Conservation (phyloP, 2,797 vertebrate genomes). For the Eulemur rubriventer region DNA sequence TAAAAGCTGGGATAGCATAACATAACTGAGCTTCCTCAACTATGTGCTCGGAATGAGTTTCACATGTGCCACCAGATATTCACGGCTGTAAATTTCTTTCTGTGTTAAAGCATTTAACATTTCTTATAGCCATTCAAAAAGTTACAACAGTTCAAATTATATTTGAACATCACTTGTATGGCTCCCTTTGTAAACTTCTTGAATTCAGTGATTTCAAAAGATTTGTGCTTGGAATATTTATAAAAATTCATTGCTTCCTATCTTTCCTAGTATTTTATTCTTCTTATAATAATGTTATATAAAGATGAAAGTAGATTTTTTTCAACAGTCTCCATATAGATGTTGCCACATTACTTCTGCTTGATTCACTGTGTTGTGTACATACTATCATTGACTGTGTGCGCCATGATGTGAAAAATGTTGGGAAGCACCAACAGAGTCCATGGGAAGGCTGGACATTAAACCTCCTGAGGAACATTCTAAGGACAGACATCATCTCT, state of each 20-base stretch:
- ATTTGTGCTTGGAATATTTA: background rate
- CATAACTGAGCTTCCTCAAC: background rate
- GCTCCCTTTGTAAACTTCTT: conserved; percentile 17
- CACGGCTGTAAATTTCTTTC: background rate
- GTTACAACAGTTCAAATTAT: background rate
- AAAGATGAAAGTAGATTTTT: background rate
- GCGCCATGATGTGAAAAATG: background rate
- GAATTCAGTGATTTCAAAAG: conserved; percentile 39
- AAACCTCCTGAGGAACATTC: background rate
- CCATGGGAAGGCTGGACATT: background rate
- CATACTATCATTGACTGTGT: background rate
- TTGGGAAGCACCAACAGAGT: background rate
- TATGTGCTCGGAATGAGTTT: background rate
- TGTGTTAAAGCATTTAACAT: conserved; percentile 19
- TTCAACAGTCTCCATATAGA: background rate
- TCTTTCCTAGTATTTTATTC: conserved; percentile 35
- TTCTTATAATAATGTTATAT: background rate
- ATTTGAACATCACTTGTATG: background rate
- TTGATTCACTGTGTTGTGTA: background rate
- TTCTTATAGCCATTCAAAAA: background rate
- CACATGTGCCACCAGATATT: background rate
- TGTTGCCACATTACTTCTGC: background rate
- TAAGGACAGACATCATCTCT: background rate
- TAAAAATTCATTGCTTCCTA: background rate
- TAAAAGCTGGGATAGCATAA: conserved; percentile 19